Evolutionary conservation across 2,113 vertebrate species (phyloP).

Genomic region (Albula goreensis): DNA sequence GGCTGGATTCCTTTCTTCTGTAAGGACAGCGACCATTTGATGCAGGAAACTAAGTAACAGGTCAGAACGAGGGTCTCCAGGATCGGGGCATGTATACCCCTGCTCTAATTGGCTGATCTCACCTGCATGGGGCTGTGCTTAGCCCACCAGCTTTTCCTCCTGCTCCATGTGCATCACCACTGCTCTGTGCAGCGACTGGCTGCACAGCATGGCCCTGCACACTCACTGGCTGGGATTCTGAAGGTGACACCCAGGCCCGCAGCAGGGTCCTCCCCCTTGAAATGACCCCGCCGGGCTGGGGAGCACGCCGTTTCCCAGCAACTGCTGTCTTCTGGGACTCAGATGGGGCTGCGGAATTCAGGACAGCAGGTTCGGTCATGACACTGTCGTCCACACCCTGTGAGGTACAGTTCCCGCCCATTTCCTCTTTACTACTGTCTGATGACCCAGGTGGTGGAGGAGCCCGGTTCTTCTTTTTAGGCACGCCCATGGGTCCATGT

Average conservation of each 20-base stretch:
- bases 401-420: not conserved
- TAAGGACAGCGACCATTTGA: not conserved
- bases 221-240: conserved; percentile 64
- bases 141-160: conserved; percentile 54
- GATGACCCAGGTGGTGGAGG: conserved; percentile 53
- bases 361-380: not conserved
- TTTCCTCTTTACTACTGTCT: not conserved
- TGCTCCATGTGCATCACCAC: conserved; percentile 37
- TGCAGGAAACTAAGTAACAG: not conserved
- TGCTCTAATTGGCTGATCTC: conserved; percentile 58
- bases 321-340: conserved; percentile 1
- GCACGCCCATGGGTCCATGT: conserved; percentile 37
- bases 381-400: not conserved
- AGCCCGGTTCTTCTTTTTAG: conserved; percentile 54
- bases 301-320: conserved; percentile 61
- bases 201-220: conserved; percentile 47
- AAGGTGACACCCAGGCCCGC: conserved; percentile 76
- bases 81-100: not conserved
- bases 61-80: not conserved
- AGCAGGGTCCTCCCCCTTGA: conserved; percentile 69
- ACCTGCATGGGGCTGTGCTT: conserved; percentile 74
- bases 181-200: conserved; percentile 49
- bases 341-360: not conserved
- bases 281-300: conserved; percentile 49
- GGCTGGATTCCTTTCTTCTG: not conserved